Base-by-base conservation (phyloP, 2,113 vertebrate genomes). In the Nyctibius bracteatus region DNA sequence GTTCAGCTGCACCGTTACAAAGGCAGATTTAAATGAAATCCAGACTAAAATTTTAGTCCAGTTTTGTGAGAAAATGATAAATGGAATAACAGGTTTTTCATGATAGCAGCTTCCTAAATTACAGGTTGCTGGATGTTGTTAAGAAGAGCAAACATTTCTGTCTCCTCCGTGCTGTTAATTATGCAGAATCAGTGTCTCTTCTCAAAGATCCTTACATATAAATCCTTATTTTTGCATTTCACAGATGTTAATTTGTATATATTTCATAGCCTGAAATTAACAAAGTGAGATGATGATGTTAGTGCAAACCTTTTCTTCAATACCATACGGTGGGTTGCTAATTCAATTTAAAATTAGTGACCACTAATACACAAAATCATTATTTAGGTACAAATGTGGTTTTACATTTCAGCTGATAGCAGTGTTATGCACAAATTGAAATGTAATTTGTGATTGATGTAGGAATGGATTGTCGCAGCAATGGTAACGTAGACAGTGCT, bases 21-120 rank as follows among this genome's bases (percentile, higher is more conserved):
- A 94, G 86, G 81, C 70, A 89, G 62, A 72, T 96, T 96, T 94
- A 95, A 96, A 94, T 94, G 81, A 83, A 96, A 88, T 75, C 31
- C 86, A 90, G 77, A 84, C 44, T 83, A 35, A 86, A 96, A 87
- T 87, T 66, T 86, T 83, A 70, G 41, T 93, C 93, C 57, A 51
- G 90, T 92, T 91, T 88, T 79, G 88, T 92, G 80, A 94, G 85
- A 74, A 95, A 86, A 87, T 73, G 57, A 58, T 92, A 77, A 70
- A 73, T 47, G 43, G 80, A 85, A 46, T 46, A 97, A 90, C 72
- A 91, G 51, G 46, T 96, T 92, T 93, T 95, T 93, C 51, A 7
- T 85, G 77, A 96, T 91, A 91, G 31, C 59, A 79, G 28, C 35
- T 70, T 57, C 65, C 66, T 78, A 81, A 90, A 95, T 96, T 97